Base-by-base conservation (phyloP, 2,113 vertebrate species). In the Chloropsis hardwickii region DNA sequence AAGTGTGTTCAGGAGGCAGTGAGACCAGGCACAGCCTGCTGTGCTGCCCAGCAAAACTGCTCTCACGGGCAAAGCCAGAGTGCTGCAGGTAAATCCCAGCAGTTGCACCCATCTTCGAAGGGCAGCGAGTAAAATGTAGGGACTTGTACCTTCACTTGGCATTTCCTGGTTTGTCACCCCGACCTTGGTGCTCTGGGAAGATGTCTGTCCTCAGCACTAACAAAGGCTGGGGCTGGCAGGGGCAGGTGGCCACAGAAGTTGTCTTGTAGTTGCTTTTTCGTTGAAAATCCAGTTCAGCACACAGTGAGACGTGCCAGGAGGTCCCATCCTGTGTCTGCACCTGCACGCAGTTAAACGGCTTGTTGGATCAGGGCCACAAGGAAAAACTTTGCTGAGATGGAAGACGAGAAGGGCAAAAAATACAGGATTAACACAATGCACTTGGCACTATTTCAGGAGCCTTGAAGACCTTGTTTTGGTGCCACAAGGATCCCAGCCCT, bases 291-390 rank as follows among this genome's bases (percentile, higher is more conserved):
- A 58, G 50, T n/a, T 83, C 11, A 78, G 45, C 39, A 54, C 82
- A 28, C 47, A 44, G 64, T 4, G 31, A 78, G 82, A 56, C 0
- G 0, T 21, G 23, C 67, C 62, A 71, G 79, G 23, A 74, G 44
- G 60, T 61, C n/a, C 56, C 92, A 72, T 35, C 37, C 14, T 2
- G 9, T 8, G 40, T 64, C 71, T 74, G 57, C 88, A 93, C 77
- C 92, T 93, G 94, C 40, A 64, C 0, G 0, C 65, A 44, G 79
- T 86, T 82, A 51, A 91, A 73, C 3, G 0, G 35, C 51, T 86
- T 45, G 18, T 35, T 95, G 88, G 90, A 92, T 35, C 33, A 27
- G 53, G 51, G 58, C 81, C 85, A 66, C 56, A 47, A 88, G 67
- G 82, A 78, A 90, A 93, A 74, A 3, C 19, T 83, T 67, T 56